Evolutionary conservation across 2,888 invertebrate genomes (phyloP).

Genomic region (Cosmia pyralina): DNA sequence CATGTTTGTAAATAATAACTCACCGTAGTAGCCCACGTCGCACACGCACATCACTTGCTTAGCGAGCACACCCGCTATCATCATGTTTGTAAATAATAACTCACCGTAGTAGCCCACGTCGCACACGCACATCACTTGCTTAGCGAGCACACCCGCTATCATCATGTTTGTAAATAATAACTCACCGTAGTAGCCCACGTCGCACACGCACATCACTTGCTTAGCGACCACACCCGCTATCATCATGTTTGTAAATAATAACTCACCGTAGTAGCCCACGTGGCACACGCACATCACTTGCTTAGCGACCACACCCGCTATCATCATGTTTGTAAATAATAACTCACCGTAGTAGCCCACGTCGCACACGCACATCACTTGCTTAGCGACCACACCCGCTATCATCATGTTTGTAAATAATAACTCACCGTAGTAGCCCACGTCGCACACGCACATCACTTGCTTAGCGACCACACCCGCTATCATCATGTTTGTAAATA

Average conservation of each 20-base stretch:
- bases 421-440: constrained; percentile 90
- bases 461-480: constrained; percentile 79
- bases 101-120: constrained; percentile 91
- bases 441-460: constrained; percentile 91
- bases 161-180: constrained; percentile 64
- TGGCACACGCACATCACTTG: constrained; percentile 92
- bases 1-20: constrained; percentile 63
- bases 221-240: constrained; percentile 77
- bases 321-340: constrained; percentile 66
- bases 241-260: constrained; percentile 65
- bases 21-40: constrained; percentile 91
- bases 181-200: constrained; percentile 91
- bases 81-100: constrained; percentile 62
- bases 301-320: constrained; percentile 77
- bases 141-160: constrained; percentile 76
- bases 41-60: constrained; percentile 91
- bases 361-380: constrained; percentile 91
- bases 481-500: constrained; percentile 69
- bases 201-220: constrained; percentile 91
- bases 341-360: constrained; percentile 90
- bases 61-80: constrained; percentile 76
- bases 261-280: constrained; percentile 90
- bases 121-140: constrained; percentile 91
- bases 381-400: constrained; percentile 77
- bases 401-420: constrained; percentile 68